These are phyloP conservation scores for Balaeniceps rex DNA, from an alignment of 2,113 vertebrate genomes.

Conservation along the genomic window DNA sequence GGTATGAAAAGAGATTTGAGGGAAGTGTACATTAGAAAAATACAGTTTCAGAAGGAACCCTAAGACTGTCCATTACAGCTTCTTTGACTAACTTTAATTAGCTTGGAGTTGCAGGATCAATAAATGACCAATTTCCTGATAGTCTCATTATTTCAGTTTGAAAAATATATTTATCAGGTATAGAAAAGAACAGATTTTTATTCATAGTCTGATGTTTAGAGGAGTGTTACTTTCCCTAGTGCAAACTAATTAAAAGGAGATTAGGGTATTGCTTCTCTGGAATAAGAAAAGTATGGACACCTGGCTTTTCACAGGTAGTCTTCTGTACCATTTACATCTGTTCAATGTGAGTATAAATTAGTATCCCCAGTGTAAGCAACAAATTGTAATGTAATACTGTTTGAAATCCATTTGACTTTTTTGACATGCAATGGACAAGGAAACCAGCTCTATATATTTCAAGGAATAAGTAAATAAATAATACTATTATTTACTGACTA, in stretches of 20 bases:
- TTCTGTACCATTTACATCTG: not conserved
- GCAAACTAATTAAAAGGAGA: not conserved
- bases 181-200: not conserved
- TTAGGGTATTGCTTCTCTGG: not conserved
- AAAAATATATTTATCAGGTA: not conserved
- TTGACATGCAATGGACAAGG: not conserved
- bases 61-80: not conserved
- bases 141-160: not conserved
- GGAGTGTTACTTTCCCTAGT: not conserved
- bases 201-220: not conserved
- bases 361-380: not conserved
- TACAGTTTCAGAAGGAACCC: not conserved
- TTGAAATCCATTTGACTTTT: not conserved
- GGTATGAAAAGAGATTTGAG: not conserved
- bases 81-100: constrained; percentile 47
- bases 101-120: not conserved
- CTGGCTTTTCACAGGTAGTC: not conserved
- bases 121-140: constrained; percentile 23
- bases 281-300: not conserved
- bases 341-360: not conserved
- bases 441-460: not conserved
- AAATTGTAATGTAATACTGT: not conserved
- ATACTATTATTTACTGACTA: not conserved
- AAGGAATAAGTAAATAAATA: not conserved
- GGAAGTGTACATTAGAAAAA: constrained; percentile 1